Base-by-base conservation (phyloP, 2,888 invertebrate species). In the Argynnis bischoffii region DNA sequence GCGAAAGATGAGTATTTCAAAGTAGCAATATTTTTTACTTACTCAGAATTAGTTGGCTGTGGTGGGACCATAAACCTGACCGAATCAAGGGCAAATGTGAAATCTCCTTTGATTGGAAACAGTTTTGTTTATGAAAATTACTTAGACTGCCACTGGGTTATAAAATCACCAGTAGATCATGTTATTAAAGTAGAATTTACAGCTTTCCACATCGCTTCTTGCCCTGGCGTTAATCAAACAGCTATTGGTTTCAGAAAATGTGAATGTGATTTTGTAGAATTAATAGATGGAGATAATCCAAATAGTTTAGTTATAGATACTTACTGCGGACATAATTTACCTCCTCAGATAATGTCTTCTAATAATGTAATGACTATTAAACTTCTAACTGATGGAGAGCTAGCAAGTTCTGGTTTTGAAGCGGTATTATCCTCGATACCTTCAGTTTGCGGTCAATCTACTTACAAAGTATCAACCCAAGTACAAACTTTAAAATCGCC, bases 101-200 rank as follows among this genome's bases (percentile, higher is more conserved):
- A 85, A 75, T 85, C 89, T 26, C 90, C 90, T 18, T 74, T 86
- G 1, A 78, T 89, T 54, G 79, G 75, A 51, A 77, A 78, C 26
- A 84, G 84, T 26, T 87, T 93, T 0, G 83, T 84, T 1, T 96
- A 96, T 79, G 95, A 95, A 72, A 84, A 93, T 51, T 89, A 93
- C 74, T 89, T 97, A 75, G 96, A 97, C 75, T 98, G 98, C 79
- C 91, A 94, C 60, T 98, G 97, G 96, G 84, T 87, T 6, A 89
- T 98, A 53, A 87, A 82, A 60, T 95, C 95, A 0, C 92, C 94
- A 0, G 78, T 79, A 1, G 95, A 94, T 64, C 93, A 95, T 73
- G 89, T 94, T 6, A 89, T 98, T 2, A 92, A 93, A 78, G 82
- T 97, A 1, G 91, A 93, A 66, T 92, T 95, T 61, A 85, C 84